Percentiles rank a stretch among this genome's conserved stretches.
phyloP scores from a whole-genome alignment of 2,797 vertebrate genomes.

The Lerista edwardsae region DNA sequence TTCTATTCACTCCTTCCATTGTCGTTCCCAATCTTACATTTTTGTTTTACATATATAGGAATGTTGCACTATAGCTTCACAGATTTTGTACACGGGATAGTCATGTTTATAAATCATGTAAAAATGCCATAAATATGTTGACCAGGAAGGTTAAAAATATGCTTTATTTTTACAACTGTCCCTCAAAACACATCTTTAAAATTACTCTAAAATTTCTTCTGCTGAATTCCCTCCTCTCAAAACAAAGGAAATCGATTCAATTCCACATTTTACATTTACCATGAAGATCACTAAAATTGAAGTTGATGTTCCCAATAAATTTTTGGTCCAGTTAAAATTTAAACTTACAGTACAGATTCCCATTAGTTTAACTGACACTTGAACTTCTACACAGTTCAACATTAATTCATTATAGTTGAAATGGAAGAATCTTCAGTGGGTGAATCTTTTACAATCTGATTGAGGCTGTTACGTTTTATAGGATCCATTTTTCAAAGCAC shows the following conservation, averaged over 20 bases:
- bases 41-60: slow-evolving; percentile 33
- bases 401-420: slow-evolving; percentile 97
- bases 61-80: slow-evolving; percentile 13
- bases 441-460: slow-evolving; percentile 92
- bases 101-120: slow-evolving; percentile 42
- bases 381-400: slow-evolving; percentile 92
- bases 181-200: slow-evolving; percentile 40
- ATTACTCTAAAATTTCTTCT: slow-evolving; percentile 31
- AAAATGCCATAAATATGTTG: slow-evolving; percentile 18
- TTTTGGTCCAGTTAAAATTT: slow-evolving; percentile 74
- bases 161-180: slow-evolving; percentile 27
- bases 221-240: slow-evolving; percentile 50
- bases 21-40: not conserved
- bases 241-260: slow-evolving; percentile 65
- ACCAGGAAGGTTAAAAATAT: slow-evolving; percentile 20
- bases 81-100: slow-evolving; percentile 35
- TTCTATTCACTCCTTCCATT: slow-evolving; percentile 49
- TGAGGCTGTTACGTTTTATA: slow-evolving; percentile 99
- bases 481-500: slow-evolving; percentile 96
- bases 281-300: slow-evolving; percentile 68
- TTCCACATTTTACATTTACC: slow-evolving; percentile 62
- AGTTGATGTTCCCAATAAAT: slow-evolving; percentile 71
- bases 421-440: slow-evolving; percentile 84
- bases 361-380: slow-evolving; percentile 94
- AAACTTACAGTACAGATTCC: slow-evolving; percentile 80